Evolutionary conservation across 1,140 invertebrate species (phyloP).

Genomic region (Tenebrio molitor): DNA sequence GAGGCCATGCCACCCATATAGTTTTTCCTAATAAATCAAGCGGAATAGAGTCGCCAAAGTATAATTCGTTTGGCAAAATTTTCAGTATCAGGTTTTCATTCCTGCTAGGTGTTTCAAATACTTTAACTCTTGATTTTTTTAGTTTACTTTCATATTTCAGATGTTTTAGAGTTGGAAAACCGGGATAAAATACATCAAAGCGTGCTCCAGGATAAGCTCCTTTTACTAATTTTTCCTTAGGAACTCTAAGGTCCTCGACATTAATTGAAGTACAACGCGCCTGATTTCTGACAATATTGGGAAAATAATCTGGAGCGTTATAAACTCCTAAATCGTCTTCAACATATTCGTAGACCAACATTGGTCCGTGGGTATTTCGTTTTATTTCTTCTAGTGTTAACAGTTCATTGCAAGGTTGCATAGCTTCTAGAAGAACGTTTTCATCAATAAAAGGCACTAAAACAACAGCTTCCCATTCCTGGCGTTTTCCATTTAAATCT

Average conservation of each 20-base stretch:
- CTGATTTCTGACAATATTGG: constrained; percentile 71
- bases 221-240: constrained; percentile 75
- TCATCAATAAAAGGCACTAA: constrained; percentile 98
- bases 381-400: constrained; percentile 80
- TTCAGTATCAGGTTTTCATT: constrained; percentile 87
- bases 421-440: constrained; percentile 81
- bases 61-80: constrained; percentile 67
- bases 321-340: constrained; percentile 70
- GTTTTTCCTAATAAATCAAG: constrained; percentile 77
- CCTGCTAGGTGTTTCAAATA: constrained; percentile 87
- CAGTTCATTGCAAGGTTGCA: constrained; percentile 77
- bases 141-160: constrained; percentile 80
- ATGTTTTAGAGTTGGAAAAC: constrained; percentile 92
- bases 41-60: constrained; percentile 67
- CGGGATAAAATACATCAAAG: constrained; percentile 83
- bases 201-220: constrained; percentile 81
- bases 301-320: constrained; percentile 77
- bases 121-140: constrained; percentile 81
- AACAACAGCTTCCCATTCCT: constrained; percentile 98
- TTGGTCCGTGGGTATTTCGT: constrained; percentile 89
- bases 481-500: constrained; percentile 93
- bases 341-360: constrained; percentile 83
- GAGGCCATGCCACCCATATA: constrained; percentile 90
- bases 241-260: constrained; percentile 74
- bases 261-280: constrained; percentile 70